These are phyloP conservation scores for Neopelma chrysocephalum DNA, from an alignment of 2,797 vertebrate species.

Conservation along the genomic window DNA sequence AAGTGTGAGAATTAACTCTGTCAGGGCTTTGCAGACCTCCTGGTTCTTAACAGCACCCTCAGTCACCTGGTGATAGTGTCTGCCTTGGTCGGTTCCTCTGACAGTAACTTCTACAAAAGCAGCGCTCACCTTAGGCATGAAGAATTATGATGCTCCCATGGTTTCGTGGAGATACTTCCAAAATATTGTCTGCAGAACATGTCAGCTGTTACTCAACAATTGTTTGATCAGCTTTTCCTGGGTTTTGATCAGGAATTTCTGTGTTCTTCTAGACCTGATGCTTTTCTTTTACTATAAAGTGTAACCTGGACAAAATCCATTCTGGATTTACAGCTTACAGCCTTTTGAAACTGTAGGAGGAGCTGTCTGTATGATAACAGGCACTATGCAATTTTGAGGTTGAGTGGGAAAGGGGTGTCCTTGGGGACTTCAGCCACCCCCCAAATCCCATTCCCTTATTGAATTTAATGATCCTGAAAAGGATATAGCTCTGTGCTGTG, in stretches of 20 bases:
- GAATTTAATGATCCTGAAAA: neutral
- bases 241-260: neutral
- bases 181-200: neutral
- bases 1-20: neutral
- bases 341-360: neutral
- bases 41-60: neutral
- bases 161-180: neutral
- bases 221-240: neutral
- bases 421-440: neutral
- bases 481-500: neutral
- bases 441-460: neutral
- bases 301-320: neutral
- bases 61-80: accelerated
- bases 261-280: neutral
- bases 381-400: neutral
- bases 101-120: neutral
- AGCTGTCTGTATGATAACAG: neutral
- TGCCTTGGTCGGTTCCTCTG: neutral
- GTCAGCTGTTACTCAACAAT: neutral
- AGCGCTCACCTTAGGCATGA: neutral
- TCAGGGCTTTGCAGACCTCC: neutral
- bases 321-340: neutral
- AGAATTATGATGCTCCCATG: accelerated
- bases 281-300: neutral
- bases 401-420: neutral